Percentiles rank a stretch among this genome's conserved stretches.
phyloP scores from a whole-genome alignment of 2,113 vertebrate species.

The Neolamprologus longior region DNA sequence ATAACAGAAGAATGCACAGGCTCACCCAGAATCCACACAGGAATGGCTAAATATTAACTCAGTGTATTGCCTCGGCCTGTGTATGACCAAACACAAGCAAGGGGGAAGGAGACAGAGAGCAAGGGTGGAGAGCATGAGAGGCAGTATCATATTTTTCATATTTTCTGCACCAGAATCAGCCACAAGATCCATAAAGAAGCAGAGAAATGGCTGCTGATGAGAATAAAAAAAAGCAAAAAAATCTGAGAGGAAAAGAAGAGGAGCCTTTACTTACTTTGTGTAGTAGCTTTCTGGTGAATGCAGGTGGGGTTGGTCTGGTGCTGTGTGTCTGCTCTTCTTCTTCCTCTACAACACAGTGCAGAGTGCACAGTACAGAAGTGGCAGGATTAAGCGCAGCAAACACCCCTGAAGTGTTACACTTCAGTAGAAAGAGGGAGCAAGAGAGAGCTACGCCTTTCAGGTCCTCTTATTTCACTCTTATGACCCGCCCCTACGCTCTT shows the following conservation, averaged over 20 bases:
- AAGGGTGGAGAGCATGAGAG: background rate
- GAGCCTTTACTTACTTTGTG: slow-evolving; percentile 46
- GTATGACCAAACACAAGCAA: background rate
- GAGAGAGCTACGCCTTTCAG: slow-evolving; percentile 13
- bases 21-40: background rate
- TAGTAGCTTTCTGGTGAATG: slow-evolving; percentile 28
- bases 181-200: background rate
- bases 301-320: background rate
- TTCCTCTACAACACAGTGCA: slow-evolving; percentile 13
- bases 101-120: background rate
- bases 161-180: background rate
- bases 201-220: background rate
- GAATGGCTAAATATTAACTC: background rate
- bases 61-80: background rate
- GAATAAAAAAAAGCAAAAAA: background rate
- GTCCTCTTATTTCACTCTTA: slow-evolving; percentile 49
- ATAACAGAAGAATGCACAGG: background rate
- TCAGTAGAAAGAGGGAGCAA: slow-evolving; percentile 24
- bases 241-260: background rate
- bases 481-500: slow-evolving; percentile 35
- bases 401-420: slow-evolving; percentile 42
- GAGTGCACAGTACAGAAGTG: background rate
- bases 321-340: slow-evolving; percentile 14
- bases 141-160: background rate
- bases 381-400: slow-evolving; percentile 10